phyloP scores from a whole-genome alignment of 1,140 invertebrate species.

The Brachionus paranguensis region DNA sequence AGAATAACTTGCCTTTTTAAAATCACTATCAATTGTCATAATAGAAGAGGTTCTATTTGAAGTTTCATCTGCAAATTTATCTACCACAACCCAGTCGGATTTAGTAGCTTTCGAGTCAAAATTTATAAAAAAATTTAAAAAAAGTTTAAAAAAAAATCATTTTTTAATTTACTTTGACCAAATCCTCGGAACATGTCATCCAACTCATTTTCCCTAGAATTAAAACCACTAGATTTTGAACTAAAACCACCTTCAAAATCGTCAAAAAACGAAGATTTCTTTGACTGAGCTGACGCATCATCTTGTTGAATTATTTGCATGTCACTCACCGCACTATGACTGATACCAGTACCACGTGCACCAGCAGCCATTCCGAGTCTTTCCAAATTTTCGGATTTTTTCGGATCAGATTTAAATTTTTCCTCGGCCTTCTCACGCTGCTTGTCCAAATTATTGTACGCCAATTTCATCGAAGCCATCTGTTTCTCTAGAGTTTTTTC shows the following conservation, averaged over 20 bases:
- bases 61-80: not conserved
- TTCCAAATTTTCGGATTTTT: conserved; percentile 80
- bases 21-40: not conserved
- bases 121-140: not conserved
- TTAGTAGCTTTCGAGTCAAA: not conserved
- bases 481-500: conserved; percentile 57
- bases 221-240: conserved; percentile 49
- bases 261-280: conserved; percentile 48
- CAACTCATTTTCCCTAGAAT: not conserved
- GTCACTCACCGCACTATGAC: conserved; percentile 83
- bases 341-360: conserved; percentile 66
- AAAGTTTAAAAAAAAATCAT: not conserved
- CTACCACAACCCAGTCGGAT: conserved; percentile 37
- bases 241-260: conserved; percentile 57
- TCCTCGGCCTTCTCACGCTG: conserved; percentile 73
- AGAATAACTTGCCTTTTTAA: not conserved
- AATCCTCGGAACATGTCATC: not conserved
- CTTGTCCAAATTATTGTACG: conserved; percentile 76
- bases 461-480: conserved; percentile 70
- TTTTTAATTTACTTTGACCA: not conserved
- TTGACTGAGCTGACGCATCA: conserved; percentile 41
- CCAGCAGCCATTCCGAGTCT: conserved; percentile 85
- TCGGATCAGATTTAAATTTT: conserved; percentile 70
- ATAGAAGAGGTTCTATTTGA: not conserved
- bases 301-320: conserved; percentile 87